A percentile compares a stretch with the other conserved stretches of the same genome.
Evolutionary conservation across 2,797 vertebrate genomes (phyloP).

Genomic region (Nyctibius grandis): DNA sequence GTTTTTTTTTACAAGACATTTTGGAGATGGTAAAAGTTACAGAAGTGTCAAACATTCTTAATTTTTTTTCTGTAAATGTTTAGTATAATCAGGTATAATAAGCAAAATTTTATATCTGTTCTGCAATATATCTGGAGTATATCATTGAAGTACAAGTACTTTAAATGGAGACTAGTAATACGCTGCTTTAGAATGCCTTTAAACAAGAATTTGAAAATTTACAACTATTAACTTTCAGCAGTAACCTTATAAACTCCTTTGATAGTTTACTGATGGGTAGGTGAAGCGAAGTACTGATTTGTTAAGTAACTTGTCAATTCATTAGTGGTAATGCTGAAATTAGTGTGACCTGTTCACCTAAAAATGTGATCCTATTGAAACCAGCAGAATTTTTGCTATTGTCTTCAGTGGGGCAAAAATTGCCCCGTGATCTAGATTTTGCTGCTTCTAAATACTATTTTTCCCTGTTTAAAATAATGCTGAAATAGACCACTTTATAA

Average conservation of each 20-base stretch:
- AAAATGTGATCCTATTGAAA: background rate
- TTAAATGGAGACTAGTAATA: background rate
- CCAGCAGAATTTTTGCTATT: background rate
- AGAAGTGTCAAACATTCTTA: background rate
- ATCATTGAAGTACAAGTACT: background rate
- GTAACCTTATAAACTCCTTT: background rate
- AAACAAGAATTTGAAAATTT: background rate
- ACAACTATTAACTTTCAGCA: background rate
- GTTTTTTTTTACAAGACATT: background rate
- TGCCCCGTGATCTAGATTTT: background rate
- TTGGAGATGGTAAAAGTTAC: background rate
- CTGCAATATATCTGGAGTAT: background rate
- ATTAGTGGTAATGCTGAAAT: background rate
- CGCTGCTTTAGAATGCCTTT: background rate
- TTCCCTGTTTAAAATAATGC: background rate
- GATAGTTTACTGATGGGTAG: background rate
- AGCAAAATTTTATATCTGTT: constrained; percentile 4
- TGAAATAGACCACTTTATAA: background rate
- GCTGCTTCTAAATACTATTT: background rate
- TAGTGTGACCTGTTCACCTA: background rate
- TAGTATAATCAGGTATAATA: background rate
- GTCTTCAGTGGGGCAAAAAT: background rate
- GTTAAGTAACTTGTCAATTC: background rate
- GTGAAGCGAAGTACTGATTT: background rate
- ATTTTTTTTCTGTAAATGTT: background rate